Evolutionary conservation across 2,888 invertebrate species (phyloP).

Genomic region (Polymixis lichenea): DNA sequence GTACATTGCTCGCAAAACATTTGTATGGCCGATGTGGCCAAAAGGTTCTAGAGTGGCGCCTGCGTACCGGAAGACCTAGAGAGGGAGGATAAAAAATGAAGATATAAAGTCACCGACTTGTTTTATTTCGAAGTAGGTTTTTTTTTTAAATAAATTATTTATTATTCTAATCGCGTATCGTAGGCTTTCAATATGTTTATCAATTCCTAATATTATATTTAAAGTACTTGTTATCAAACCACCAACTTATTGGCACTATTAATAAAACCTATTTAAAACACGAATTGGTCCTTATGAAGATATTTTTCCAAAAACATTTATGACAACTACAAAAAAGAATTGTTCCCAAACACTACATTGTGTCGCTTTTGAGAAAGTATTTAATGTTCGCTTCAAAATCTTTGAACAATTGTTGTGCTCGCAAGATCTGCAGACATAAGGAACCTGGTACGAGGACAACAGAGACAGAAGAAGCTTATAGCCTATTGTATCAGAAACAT

Average conservation of each 20-base stretch:
- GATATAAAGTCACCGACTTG: too few relatives aligned
- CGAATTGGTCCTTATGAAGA: neutral
- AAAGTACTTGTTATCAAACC: too few relatives aligned
- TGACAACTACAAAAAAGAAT: neutral
- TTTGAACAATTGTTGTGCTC: conserved; percentile 1
- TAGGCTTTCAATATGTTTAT: too few relatives aligned
- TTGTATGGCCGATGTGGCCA: too few relatives aligned
- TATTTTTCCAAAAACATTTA: neutral
- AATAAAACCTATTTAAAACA: neutral
- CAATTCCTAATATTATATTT: too few relatives aligned
- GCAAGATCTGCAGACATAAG: neutral
- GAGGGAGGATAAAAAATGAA: too few relatives aligned
- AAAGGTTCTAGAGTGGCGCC: too few relatives aligned
- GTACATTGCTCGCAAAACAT: too few relatives aligned
- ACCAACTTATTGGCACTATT: neutral
- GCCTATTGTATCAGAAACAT: neutral
- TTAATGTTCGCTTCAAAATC: neutral
- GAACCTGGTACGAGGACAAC: conserved; percentile 9
- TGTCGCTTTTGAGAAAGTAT: neutral
- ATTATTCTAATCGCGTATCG: too few relatives aligned
- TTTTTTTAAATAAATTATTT: too few relatives aligned
- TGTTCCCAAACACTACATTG: neutral
- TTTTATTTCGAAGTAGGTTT: too few relatives aligned
- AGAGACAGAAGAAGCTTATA: conserved; percentile 13
- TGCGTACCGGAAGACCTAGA: too few relatives aligned